Evolutionary conservation across 2,888 invertebrate species (phyloP), one percentile per base, ranked within the genome.

Genomic region (Priocnemis perturbator): DNA sequence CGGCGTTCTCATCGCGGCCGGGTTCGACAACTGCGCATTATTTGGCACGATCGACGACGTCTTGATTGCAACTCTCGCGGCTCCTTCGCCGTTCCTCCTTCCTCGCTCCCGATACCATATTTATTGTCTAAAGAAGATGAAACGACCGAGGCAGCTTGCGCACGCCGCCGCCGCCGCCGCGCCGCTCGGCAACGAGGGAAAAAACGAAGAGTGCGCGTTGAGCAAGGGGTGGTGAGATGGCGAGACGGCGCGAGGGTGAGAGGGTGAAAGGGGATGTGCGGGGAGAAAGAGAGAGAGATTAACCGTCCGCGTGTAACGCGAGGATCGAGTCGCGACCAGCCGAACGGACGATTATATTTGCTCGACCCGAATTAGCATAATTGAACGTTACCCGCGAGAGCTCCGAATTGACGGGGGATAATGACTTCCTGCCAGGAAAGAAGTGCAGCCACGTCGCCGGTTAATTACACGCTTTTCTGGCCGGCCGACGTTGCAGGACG

Each of bases 331-430:
- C 37, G 44, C 47, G 56, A 17, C 19, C 44, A 44, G 17, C 20
- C 44, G 19, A 44, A 19, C 58, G 45, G 37, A 78, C 67, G 69
- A 78, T 72, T 78, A 78, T 76, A 74, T 76, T 78, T 67, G 69
- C 67, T 63, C 68, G 68, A 9, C 56, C 47, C 30, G 73, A 76
- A 81, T 83, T 82, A 83, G 79, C 83, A 82, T 83, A 83, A 83
- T 83, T 82, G 84, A 83, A 80, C 82, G 82, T 81, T 83, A 78
- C 68, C 74, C 52, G 45, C 50, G 60, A 65, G 56, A 68, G 71
- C 47, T 55, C 64, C 71, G 73, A 79, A 79, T 74, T 67, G 71
- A 65, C 65, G 77, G 68, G 7, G 77, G 73, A 69, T 77, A 79
- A 79, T 79, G 73, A 79, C 75, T 79, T 79, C 80, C 71, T 79